These are phyloP conservation scores for Piscicola geometra DNA, from an alignment of 2,888 invertebrate species.

Conservation along the genomic window DNA sequence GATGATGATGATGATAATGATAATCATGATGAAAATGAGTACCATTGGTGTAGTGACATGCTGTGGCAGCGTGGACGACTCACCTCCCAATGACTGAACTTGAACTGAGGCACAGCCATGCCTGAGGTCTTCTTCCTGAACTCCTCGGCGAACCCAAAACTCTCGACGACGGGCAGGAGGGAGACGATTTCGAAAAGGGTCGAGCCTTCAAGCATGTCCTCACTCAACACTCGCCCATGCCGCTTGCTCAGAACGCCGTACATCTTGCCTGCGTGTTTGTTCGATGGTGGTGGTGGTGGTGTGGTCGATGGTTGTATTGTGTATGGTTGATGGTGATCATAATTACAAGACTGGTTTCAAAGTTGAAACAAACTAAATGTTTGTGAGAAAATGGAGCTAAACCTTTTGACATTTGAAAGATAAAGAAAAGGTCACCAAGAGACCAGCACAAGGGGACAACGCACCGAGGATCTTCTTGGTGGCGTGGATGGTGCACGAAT, in stretches of 20 bases:
- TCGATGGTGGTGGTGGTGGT: conserved; percentile 82
- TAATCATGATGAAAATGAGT: too few relatives aligned
- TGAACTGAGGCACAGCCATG: conserved; percentile 85
- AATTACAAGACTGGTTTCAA: too few relatives aligned
- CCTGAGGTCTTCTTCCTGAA: conserved; percentile 92
- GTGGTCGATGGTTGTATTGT: conserved; percentile 73
- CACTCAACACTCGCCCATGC: conserved; percentile 79
- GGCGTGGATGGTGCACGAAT: conserved; percentile 74
- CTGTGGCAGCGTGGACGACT: conserved; percentile 50
- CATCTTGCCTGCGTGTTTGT: conserved; percentile 58
- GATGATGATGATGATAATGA: too few relatives aligned
- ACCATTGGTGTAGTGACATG: too few relatives aligned
- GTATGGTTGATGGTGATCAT: too few relatives aligned
- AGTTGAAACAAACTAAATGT: too few relatives aligned
- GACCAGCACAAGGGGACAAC: too few relatives aligned
- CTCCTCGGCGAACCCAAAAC: conserved; percentile 88
- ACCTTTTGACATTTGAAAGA: too few relatives aligned
- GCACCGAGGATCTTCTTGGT: conserved; percentile 81
- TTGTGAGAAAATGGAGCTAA: too few relatives aligned
- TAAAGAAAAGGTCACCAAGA: too few relatives aligned
- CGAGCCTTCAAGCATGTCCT: conserved; percentile 85
- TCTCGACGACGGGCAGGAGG: conserved; percentile 88
- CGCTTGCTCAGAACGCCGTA: conserved; percentile 83
- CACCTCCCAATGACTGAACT: conserved; percentile 97
- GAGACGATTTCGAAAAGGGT: conserved; percentile 80